These are phyloP conservation scores for Heliconius ethilla DNA, from an alignment of 2,888 invertebrate genomes.

Conservation along the genomic window DNA sequence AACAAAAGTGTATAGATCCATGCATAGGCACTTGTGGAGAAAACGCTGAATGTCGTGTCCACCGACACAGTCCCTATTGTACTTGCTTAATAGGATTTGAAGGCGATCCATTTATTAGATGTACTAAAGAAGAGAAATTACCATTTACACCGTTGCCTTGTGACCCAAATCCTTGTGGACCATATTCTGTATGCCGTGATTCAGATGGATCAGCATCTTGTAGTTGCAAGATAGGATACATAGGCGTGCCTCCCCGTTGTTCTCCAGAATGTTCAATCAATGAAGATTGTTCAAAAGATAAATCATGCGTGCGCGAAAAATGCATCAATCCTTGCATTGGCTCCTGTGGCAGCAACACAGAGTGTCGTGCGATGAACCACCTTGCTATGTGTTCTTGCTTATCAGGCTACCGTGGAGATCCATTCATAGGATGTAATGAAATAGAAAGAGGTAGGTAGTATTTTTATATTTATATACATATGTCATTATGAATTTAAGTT, in stretches of 20 bases:
- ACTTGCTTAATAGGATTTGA: constrained; percentile 87
- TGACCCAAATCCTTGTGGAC: constrained; percentile 86
- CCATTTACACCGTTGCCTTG: constrained; percentile 81
- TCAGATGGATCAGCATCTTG: constrained; percentile 80
- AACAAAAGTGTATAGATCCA: constrained; percentile 90
- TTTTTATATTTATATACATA: neutral
- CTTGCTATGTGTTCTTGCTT: constrained; percentile 89
- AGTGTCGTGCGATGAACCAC: constrained; percentile 88
- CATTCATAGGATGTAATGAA: constrained; percentile 81
- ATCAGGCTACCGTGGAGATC: constrained; percentile 86
- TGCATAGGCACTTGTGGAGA: constrained; percentile 88
- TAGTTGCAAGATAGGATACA: constrained; percentile 84
- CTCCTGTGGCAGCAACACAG: constrained; percentile 86
- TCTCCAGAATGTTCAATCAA: constrained; percentile 89
- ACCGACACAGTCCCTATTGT: constrained; percentile 86
- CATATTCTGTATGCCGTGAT: constrained; percentile 84
- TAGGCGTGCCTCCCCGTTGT: constrained; percentile 87
- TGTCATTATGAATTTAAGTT: neutral
- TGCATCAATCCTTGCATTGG: constrained; percentile 88
- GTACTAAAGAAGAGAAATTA: constrained; percentile 72
- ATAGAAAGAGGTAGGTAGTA: constrained; percentile 64
- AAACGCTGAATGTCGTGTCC: constrained; percentile 87
- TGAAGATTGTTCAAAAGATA: constrained; percentile 87
- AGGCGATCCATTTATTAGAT: constrained; percentile 87
- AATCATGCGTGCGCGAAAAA: constrained; percentile 88